A percentile compares a stretch with the other conserved stretches of the same genome.
These are phyloP conservation scores for Drosophila yakuba DNA, from an alignment of 1,140 invertebrate species.

Conservation along the genomic window DNA sequence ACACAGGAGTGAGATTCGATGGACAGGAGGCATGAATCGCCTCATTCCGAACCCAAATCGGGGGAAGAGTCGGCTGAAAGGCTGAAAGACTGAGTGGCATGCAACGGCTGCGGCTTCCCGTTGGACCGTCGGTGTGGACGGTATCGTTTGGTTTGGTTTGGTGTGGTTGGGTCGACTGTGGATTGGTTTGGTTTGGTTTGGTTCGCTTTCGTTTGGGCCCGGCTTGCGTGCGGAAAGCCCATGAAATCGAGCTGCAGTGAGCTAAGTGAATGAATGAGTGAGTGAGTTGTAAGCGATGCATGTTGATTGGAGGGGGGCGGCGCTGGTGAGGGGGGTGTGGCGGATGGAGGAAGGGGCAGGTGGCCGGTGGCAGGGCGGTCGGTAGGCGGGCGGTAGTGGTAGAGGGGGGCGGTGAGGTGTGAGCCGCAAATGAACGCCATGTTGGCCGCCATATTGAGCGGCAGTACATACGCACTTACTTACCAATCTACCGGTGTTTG, in stretches of 20 bases:
- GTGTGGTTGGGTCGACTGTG: conserved; percentile 4
- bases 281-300: conserved; percentile 52
- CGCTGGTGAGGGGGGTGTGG: neutral
- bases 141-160: conserved; percentile 28
- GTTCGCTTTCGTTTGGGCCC: conserved; percentile 14
- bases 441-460: conserved; percentile 81
- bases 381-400: neutral
- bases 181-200: neutral
- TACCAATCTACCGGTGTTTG: conserved; percentile 24
- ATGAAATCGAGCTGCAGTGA: conserved; percentile 71
- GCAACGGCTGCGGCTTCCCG: conserved; percentile 71
- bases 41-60: conserved; percentile 33
- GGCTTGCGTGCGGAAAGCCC: conserved; percentile 74
- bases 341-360: neutral
- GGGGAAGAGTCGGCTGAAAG: conserved; percentile 2
- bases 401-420: conserved; percentile 45
- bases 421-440: conserved; percentile 78
- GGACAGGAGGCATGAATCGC: conserved; percentile 14
- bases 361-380: neutral
- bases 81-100: conserved; percentile 50
- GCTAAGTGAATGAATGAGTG: conserved; percentile 60
- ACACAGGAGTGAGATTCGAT: conserved; percentile 32
- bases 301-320: conserved; percentile 1
- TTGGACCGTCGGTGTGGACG: conserved; percentile 49
- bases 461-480: conserved; percentile 53